Evolutionary conservation across 2,113 vertebrate genomes (phyloP), one percentile per base, ranked within the genome.

Genomic region (Cyprinus carpio): DNA sequence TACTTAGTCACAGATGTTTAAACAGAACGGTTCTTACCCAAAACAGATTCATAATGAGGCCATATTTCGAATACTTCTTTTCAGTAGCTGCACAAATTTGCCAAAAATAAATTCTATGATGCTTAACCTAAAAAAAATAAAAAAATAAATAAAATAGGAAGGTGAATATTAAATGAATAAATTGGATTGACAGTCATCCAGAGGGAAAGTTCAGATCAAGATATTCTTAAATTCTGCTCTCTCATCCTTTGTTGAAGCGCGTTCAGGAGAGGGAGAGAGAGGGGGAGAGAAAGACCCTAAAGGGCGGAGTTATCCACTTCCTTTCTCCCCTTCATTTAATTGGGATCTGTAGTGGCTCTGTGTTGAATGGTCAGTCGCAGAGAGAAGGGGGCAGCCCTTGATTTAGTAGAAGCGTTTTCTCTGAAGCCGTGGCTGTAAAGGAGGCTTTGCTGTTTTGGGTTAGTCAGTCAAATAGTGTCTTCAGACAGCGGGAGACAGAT

Each of bases 391-490:
- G 94, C 91, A 88, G 94, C 93, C 90, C 95, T 92, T 91, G 93
- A 89, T 91, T 96, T 93, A 91, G 94, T 94, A 91, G 72, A 81
- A 81, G 87, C 92, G 92, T 95, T 96, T 96, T 96, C 96, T 96
- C 93, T 95, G 87, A 86, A 65, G 87, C 81, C 87, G 82, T 87
- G 75, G 88, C 67, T 56, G 31, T 69, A 82, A 82, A 58, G n/a
- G 88, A 92, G 94, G 94, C 94, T 89, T 93, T 90, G 94, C 93
- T 91, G 90, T 94, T 94, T 87, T 83, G 88, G 93, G 93, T 90
- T 81, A 94, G 88, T 91, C 79, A 94, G 93, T 93, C 93, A 95
- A 93, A 89, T 58, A 93, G 87, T 90, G 88, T 64, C 85, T 91
- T 89, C 92, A 87, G 84, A 89, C 86, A 75, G 82, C 77, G 60